A percentile compares a stretch with the other conserved stretches of the same genome.
Evolutionary conservation across 1,140 invertebrate genomes (phyloP).

Genomic region (Drosophila busckii): DNA sequence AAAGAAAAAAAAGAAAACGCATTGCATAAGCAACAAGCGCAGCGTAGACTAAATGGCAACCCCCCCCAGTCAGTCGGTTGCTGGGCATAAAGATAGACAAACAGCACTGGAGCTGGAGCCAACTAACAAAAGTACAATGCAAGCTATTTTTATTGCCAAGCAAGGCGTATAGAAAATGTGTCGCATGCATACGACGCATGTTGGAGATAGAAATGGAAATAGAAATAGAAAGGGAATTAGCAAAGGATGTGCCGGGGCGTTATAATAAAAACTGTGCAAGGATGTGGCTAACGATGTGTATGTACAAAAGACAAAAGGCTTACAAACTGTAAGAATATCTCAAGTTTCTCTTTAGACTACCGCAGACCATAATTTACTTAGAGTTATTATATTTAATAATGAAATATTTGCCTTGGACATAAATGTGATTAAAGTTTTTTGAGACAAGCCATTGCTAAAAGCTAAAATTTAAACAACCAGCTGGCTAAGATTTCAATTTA

Average conservation of each 20-base stretch:
- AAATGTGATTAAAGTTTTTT: no score
- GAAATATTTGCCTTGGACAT: no score
- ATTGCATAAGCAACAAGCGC: slow-evolving; percentile 7
- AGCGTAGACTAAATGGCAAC: slow-evolving; percentile 26
- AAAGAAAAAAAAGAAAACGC: slow-evolving; percentile 10
- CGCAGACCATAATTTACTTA: no score
- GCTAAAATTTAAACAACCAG: no score
- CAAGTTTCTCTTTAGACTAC: no score
- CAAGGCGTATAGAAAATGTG: slow-evolving; percentile 68
- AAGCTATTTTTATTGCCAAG: slow-evolving; percentile 72
- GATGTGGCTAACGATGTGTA: slow-evolving; percentile 68
- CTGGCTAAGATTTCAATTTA: no score
- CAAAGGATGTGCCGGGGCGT: slow-evolving; percentile 35
- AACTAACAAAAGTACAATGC: slow-evolving; percentile 65
- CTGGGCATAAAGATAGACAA: slow-evolving; percentile 37
- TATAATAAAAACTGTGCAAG: slow-evolving; percentile 71
- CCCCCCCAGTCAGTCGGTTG: no score
- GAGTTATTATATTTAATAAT: no score
- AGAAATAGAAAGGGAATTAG: slow-evolving; percentile 49
- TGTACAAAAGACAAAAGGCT: slow-evolving; percentile 34
- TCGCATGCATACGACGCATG: slow-evolving; percentile 60
- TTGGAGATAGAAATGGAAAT: slow-evolving; percentile 2
- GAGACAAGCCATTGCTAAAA: no score
- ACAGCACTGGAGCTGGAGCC: slow-evolving; percentile 23
- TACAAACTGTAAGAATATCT: no score